Conservation (phyloP, 2,888 invertebrate genomes). For the Tryphoninae sp. region DNA sequence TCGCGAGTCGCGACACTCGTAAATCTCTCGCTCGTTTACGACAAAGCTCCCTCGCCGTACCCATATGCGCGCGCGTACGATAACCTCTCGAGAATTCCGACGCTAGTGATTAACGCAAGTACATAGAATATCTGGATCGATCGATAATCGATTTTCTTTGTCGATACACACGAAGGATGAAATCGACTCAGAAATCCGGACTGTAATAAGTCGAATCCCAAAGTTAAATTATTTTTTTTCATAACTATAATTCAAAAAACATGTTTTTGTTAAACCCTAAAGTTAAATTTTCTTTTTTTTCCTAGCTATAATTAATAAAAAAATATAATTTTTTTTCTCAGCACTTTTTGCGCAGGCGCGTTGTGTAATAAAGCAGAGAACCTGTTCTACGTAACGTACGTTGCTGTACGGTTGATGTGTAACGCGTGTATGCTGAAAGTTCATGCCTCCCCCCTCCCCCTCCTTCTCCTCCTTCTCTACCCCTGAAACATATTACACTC, state of each 20-base stretch:
- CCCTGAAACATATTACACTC: conserved; percentile 48
- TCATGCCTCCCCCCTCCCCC: conserved; percentile 23
- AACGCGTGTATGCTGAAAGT: conserved; percentile 33
- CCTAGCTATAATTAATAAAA: neutral
- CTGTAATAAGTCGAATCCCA: too few relatives aligned
- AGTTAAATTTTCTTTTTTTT: conserved; percentile 6
- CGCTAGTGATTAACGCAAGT: neutral
- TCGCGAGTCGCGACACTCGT: conserved; percentile 35
- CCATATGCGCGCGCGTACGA: neutral
- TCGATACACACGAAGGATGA: conserved; percentile 26
- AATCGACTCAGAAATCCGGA: neutral
- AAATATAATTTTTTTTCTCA: neutral
- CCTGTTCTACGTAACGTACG: conserved; percentile 47
- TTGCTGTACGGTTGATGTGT: neutral
- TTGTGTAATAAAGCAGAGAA: conserved; percentile 50
- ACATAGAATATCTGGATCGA: neutral
- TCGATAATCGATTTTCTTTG: neutral
- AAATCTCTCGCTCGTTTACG: conserved; percentile 53
- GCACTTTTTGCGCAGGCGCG: neutral
- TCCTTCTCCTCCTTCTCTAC: too few relatives aligned
- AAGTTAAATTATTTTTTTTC: too few relatives aligned
- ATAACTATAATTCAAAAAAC: too few relatives aligned
- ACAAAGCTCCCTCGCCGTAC: conserved; percentile 23
- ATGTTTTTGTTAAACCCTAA: too few relatives aligned
- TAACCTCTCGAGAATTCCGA: conserved; percentile 36